Base-by-base conservation (phyloP, 2,113 vertebrate genomes). In the Antechinus flavipes region DNA sequence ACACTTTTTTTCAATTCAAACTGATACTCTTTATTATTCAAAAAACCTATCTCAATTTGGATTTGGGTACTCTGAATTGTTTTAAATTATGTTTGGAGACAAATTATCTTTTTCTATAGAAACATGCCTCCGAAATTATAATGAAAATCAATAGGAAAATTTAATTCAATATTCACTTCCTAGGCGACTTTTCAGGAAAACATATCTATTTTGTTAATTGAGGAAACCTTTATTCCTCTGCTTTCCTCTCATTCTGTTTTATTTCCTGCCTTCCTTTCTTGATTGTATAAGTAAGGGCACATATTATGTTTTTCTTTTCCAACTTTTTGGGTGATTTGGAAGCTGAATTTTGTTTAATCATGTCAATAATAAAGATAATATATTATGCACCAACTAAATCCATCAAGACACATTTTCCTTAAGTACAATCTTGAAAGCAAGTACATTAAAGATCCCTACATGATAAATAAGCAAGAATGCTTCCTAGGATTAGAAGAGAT, bases 261-360 rank as follows among this genome's bases (percentile, higher is more conserved):
- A 58, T 30, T 58, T 58, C 8, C 26, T 58, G 26, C 26, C 56
- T 58, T 58, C 26, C 27, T 58, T 58, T 30, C 56, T 26, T 58
- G 26, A 8, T 58, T 30, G 26, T 58, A 58, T 27, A 58, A 10
- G 56, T 30, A 58, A 58, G 56, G 56, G 26, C 8, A 58, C 23
- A 55, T 55, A 26, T 8, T 56, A 30, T 58, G 11, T 30, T 58
- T 22, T 22, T 30, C 89, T 91, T 58, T 95, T 52, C 47, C 54
- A 95, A 93, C 47, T 47, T 94, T 93, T 56, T 91, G 89, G 93
- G 27, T 89, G 47, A 14, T 90, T 30, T 3, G 25, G 92, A 94
- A 24, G 11, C 92, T 91, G 55, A 30, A 91, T 95, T 94, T 91
- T 95, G 35, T 90, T 58, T 94, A 10, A 50, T 6, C 52, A 90